phyloP scores from a whole-genome alignment of 2,797 vertebrate species.

The Remorina albescens region DNA sequence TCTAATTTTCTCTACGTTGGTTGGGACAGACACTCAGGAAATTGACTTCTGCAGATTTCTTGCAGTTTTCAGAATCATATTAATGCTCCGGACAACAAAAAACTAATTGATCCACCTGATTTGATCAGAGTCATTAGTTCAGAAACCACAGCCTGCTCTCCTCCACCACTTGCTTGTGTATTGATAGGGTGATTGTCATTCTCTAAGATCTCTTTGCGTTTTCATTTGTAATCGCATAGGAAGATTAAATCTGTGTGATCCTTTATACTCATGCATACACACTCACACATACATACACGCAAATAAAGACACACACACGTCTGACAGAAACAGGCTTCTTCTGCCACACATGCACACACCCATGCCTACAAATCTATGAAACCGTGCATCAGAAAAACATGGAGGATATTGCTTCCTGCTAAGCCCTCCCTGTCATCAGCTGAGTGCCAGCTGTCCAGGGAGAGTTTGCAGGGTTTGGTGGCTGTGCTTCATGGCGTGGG shows the following conservation, averaged over 20 bases:
- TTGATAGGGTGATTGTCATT: conserved; percentile 51
- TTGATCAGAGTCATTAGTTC: conserved; percentile 49
- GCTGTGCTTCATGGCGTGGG: conserved; percentile 60
- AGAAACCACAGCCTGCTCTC: conserved; percentile 15
- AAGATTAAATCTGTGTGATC: conserved; percentile 61
- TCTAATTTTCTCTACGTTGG: conserved; percentile 3
- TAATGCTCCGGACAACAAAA: conserved; percentile 26
- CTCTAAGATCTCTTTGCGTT: conserved; percentile 50
- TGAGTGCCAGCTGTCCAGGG: conserved; percentile 82
- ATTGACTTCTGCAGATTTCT: conserved; percentile 19
- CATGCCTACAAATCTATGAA: conserved; percentile 50
- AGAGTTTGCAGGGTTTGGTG: conserved; percentile 54
- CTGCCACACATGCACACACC: conserved; percentile 18
- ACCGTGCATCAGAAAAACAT: conserved; percentile 56
- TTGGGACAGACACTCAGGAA: conserved; percentile 20
- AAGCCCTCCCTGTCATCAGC: conserved; percentile 80
- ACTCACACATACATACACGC: conserved; percentile 18
- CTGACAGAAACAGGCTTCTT: conserved; percentile 54
- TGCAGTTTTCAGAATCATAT: conserved; percentile 38
- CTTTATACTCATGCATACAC: conserved; percentile 16
- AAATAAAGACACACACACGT: conserved; percentile 41
- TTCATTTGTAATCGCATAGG: conserved; percentile 58
- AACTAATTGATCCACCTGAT: conserved; percentile 61
- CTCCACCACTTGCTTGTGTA: conserved; percentile 48
- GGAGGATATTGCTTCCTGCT: conserved; percentile 72